Evolutionary conservation across 2,113 vertebrate genomes (phyloP).

Genomic region (Hemibates koningsi): DNA sequence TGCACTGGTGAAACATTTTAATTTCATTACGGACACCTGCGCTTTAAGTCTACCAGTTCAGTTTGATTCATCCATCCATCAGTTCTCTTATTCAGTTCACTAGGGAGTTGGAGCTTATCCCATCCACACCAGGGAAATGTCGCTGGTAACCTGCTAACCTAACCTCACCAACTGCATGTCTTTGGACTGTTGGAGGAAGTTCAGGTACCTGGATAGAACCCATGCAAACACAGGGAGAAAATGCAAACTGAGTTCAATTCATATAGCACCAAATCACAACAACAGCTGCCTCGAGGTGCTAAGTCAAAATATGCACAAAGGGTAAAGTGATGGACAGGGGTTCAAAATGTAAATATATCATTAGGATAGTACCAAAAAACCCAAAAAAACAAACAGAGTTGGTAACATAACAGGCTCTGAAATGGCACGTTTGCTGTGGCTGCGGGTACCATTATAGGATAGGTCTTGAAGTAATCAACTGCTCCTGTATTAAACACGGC

Average conservation of each 20-base stretch:
- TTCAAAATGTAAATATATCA: not conserved
- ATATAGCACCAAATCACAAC: not conserved
- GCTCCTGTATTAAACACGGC: rapidly evolving
- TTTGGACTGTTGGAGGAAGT: not conserved
- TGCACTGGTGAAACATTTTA: not conserved
- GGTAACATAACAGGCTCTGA: not conserved
- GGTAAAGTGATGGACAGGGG: not conserved
- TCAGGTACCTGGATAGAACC: not conserved
- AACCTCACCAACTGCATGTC: not conserved
- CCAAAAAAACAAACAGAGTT: not conserved
- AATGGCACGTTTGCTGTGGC: not conserved
- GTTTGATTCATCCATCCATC: not conserved
- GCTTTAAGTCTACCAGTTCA: not conserved
- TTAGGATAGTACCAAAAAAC: rapidly evolving
- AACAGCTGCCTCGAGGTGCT: not conserved
- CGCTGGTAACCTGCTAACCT: not conserved
- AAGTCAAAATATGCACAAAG: not conserved
- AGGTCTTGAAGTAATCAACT: not conserved
- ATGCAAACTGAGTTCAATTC: not conserved
- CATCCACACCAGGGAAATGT: not conserved
- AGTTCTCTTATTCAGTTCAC: not conserved
- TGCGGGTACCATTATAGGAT: not conserved
- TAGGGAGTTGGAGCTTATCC: not conserved
- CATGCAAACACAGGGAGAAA: not conserved
- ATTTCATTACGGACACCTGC: not conserved